phyloP scores from a whole-genome alignment of 2,888 invertebrate species.

The Stratiomys singularior region DNA sequence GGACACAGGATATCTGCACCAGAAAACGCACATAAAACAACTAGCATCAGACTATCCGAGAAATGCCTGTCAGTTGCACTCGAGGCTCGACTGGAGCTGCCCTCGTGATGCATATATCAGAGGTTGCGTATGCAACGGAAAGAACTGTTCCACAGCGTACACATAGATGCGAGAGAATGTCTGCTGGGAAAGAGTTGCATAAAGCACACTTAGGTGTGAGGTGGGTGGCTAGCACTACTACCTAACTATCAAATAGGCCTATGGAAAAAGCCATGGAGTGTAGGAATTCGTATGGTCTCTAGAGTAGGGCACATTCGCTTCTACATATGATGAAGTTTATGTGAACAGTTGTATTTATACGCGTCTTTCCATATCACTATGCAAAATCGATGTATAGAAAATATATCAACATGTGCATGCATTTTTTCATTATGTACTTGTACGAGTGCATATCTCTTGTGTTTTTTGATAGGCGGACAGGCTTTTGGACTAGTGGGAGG shows the following conservation, averaged over 20 bases:
- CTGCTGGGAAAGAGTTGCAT: constrained; percentile 29
- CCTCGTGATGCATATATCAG: constrained; percentile 36
- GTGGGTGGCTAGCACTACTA: constrained; percentile 32
- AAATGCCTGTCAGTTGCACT: constrained; percentile 47
- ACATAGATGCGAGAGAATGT: constrained; percentile 4
- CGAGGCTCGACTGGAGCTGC: constrained; percentile 28
- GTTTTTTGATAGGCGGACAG: constrained; percentile 35
- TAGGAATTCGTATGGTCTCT: constrained; percentile 30
- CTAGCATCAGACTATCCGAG: constrained; percentile 38
- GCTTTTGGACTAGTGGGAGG: constrained; percentile 4
- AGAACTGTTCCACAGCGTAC: constrained; percentile 7
- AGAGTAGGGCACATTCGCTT: not conserved
- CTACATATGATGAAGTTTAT: constrained; percentile 28
- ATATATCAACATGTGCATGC: constrained; percentile 21
- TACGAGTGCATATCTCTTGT: constrained; percentile 22
- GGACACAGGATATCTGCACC: constrained; percentile 39
- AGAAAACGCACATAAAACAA: constrained; percentile 48
- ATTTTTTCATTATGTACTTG: constrained; percentile 21
- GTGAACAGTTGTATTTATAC: constrained; percentile 10
- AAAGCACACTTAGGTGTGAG: constrained; percentile 11
- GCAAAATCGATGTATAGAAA: constrained; percentile 19
- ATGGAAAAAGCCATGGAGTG: constrained; percentile 34
- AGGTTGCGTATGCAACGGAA: constrained; percentile 43
- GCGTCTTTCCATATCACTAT: constrained; percentile 15
- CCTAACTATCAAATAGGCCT: constrained; percentile 48